phyloP scores from a whole-genome alignment of 2,113 vertebrate genomes.

The Spea bombifrons region DNA sequence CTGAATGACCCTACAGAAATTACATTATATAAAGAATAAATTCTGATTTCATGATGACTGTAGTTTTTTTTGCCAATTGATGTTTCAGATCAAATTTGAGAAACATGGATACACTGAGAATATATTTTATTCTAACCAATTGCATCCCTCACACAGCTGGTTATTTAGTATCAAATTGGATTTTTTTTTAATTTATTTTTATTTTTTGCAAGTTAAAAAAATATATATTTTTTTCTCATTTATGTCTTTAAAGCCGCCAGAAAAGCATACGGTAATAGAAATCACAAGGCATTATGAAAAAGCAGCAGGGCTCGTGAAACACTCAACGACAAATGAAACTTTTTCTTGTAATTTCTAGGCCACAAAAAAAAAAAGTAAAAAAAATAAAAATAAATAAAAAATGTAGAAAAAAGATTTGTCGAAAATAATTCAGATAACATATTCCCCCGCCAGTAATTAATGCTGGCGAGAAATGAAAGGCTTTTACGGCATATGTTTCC shows the following conservation, averaged over 20 bases:
- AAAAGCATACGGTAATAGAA: constrained; percentile 11
- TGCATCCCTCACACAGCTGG: constrained; percentile 10
- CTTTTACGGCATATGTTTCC: not conserved
- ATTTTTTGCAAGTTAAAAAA: not conserved
- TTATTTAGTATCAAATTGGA: not conserved
- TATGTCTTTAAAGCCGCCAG: not conserved
- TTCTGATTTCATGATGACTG: no score
- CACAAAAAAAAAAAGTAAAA: constrained; percentile 1
- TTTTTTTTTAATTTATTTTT: not conserved
- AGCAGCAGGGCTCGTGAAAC: constrained; percentile 10
- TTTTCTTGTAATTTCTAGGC: constrained; percentile 35
- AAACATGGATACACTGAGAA: no score
- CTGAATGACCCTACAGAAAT: no score
- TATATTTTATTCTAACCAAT: not conserved
- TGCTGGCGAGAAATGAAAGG: constrained; percentile 39
- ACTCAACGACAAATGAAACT: constrained; percentile 29
- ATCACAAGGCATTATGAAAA: constrained; percentile 7
- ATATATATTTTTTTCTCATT: not conserved
- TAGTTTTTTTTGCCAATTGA: no score
- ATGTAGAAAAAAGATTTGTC: not conserved
- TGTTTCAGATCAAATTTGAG: no score
- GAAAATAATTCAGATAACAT: not conserved
- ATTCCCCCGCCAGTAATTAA: constrained; percentile 28
- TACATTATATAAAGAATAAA: no score
- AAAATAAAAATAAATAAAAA: not conserved